A percentile compares a stretch with the other conserved stretches of the same genome.
These are phyloP conservation scores for Salmo trutta DNA, from an alignment of 2,797 vertebrate species.

Conservation along the genomic window DNA sequence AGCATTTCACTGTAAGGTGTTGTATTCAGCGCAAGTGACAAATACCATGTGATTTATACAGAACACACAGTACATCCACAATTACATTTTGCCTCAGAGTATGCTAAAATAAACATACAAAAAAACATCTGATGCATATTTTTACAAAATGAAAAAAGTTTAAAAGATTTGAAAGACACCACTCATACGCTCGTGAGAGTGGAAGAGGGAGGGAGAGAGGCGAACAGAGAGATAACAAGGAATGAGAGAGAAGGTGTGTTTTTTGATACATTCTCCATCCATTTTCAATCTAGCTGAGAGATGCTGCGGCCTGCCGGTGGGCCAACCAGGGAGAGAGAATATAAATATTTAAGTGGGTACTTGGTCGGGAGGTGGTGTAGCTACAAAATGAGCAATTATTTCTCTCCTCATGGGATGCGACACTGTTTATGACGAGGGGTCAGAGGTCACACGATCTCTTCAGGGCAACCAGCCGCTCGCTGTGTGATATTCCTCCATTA, in stretches of 20 bases:
- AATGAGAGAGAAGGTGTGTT: slow-evolving; percentile 26
- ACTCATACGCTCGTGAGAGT: slow-evolving; percentile 16
- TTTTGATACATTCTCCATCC: slow-evolving; percentile 62
- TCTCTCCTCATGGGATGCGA: slow-evolving; percentile 76
- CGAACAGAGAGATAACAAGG: background rate
- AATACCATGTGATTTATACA: background rate
- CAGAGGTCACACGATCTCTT: slow-evolving; percentile 74
- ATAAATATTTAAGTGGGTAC: slow-evolving; percentile 92
- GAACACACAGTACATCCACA: slow-evolving; percentile 29
- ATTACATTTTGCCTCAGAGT: slow-evolving; percentile 20
- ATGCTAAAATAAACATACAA: background rate
- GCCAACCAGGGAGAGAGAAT: slow-evolving; percentile 77
- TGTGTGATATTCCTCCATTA: slow-evolving; percentile 67
- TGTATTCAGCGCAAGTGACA: too few relatives aligned
- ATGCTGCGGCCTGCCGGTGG: slow-evolving; percentile 72
- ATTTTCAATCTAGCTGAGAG: slow-evolving; percentile 80
- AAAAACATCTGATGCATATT: slow-evolving; percentile 10
- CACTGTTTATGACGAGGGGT: slow-evolving; percentile 79
- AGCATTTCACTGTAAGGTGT: too few relatives aligned
- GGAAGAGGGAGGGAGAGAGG: slow-evolving; percentile 1
- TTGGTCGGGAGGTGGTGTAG: slow-evolving; percentile 84
- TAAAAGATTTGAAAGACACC: slow-evolving; percentile 37
- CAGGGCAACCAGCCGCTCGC: slow-evolving; percentile 76
- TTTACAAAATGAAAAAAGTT: slow-evolving; percentile 41
- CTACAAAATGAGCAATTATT: slow-evolving; percentile 92